These are phyloP conservation scores for Pteromalus puparum DNA, from an alignment of 1,140 invertebrate species.

Conservation along the genomic window DNA sequence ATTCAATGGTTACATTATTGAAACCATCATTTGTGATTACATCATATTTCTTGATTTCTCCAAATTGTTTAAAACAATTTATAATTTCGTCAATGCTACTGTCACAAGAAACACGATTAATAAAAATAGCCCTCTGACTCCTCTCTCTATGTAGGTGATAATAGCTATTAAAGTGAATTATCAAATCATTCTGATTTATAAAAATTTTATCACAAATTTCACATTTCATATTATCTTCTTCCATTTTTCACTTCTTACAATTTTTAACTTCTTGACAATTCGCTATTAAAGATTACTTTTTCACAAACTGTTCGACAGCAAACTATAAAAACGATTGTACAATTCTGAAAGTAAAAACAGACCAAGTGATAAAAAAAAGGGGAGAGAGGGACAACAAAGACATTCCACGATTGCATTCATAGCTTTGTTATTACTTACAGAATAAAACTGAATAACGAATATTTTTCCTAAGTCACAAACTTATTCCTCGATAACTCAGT, in stretches of 20 bases:
- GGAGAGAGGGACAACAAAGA: no score
- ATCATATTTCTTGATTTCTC: neutral
- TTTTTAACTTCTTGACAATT: no score
- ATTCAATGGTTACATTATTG: neutral
- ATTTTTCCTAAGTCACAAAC: no score
- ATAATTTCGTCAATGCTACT: neutral
- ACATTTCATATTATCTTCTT: neutral
- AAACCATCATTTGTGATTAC: neutral
- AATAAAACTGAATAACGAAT: no score
- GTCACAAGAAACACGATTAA: neutral
- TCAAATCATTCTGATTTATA: neutral
- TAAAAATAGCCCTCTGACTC: neutral
- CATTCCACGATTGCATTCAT: no score
- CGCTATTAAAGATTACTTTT: no score
- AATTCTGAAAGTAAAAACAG: neutral
- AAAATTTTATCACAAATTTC: neutral
- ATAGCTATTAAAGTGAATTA: neutral
- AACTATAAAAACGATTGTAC: neutral
- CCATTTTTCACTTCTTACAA: neutral
- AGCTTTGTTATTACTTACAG: no score
- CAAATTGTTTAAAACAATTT: neutral
- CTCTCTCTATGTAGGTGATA: neutral
- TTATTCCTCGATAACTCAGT: no score
- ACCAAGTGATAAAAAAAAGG: no score
- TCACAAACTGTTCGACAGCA: no score